These are phyloP conservation scores for Palythoa grandiflora DNA, from an alignment of 92 coral and sea anemone genomes.

Conservation along the genomic window DNA sequence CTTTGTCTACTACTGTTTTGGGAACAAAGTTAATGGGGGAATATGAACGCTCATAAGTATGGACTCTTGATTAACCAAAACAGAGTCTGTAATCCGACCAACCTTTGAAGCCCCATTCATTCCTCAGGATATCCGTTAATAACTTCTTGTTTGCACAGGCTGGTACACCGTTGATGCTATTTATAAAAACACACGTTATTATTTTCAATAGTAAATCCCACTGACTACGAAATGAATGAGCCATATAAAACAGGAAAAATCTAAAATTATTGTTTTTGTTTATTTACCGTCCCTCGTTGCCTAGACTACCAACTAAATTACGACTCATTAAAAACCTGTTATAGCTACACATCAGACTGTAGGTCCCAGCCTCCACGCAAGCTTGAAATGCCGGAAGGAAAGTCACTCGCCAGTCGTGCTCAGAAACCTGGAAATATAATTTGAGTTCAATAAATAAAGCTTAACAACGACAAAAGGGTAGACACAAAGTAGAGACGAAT, in stretches of 20 bases:
- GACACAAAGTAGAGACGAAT: neutral
- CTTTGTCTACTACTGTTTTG: no score
- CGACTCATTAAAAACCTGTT: constrained; percentile 37
- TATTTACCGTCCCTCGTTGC: neutral
- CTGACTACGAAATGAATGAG: no score
- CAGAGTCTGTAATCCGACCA: neutral
- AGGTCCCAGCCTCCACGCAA: constrained; percentile 66
- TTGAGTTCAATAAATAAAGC: no score
- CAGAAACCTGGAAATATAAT: constrained; percentile 47
- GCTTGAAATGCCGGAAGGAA: constrained; percentile 61
- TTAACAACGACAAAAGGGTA: no score
- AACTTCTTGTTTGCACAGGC: constrained; percentile 66
- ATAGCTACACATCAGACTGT: constrained; percentile 68
- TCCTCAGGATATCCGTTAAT: constrained; percentile 62
- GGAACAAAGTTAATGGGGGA: no score
- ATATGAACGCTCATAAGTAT: no score
- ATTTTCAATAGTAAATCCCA: no score
- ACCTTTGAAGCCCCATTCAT: constrained; percentile 67
- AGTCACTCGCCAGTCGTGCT: constrained; percentile 64
- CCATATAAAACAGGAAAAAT: neutral
- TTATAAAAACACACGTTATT: neutral
- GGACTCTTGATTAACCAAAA: no score
- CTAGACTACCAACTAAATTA: neutral
- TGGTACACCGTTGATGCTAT: constrained; percentile 63
- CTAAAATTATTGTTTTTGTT: neutral